These are phyloP conservation scores for Bothrops alternatus DNA, from an alignment of 2,797 vertebrate genomes.

Conservation along the genomic window DNA sequence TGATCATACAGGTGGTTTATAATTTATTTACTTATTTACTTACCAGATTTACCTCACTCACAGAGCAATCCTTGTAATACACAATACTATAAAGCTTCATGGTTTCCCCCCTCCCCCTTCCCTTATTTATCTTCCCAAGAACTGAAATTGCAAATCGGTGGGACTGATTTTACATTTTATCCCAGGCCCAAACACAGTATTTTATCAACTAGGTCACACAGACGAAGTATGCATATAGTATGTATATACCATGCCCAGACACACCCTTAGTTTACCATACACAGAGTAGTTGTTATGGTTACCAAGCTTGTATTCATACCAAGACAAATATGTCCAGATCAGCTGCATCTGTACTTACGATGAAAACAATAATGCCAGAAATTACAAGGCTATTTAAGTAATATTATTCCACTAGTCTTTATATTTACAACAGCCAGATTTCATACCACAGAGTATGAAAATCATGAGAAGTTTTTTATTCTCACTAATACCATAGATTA, in stretches of 20 bases:
- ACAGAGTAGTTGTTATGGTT: neutral
- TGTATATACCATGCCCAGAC: neutral
- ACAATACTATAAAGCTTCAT: neutral
- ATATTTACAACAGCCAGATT: neutral
- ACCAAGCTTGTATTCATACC: neutral
- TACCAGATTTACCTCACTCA: neutral
- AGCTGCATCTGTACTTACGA: neutral
- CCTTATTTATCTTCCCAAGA: neutral
- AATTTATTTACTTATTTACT: neutral
- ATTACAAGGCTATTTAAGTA: neutral
- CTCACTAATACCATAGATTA: neutral
- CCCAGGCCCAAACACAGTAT: neutral
- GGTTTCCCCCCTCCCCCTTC: neutral
- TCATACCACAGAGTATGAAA: rapidly evolving
- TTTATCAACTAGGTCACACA: neutral
- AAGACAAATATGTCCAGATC: neutral
- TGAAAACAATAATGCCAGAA: slow-evolving; percentile 19
- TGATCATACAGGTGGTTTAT: neutral
- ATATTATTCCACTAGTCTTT: neutral
- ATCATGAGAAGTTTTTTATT: neutral
- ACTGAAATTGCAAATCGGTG: neutral
- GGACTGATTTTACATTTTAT: neutral
- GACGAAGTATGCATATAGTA: neutral
- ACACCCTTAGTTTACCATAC: neutral
- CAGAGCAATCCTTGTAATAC: neutral